These are phyloP conservation scores for Sardina pilchardus DNA, from an alignment of 2,113 vertebrate species.

Conservation along the genomic window DNA sequence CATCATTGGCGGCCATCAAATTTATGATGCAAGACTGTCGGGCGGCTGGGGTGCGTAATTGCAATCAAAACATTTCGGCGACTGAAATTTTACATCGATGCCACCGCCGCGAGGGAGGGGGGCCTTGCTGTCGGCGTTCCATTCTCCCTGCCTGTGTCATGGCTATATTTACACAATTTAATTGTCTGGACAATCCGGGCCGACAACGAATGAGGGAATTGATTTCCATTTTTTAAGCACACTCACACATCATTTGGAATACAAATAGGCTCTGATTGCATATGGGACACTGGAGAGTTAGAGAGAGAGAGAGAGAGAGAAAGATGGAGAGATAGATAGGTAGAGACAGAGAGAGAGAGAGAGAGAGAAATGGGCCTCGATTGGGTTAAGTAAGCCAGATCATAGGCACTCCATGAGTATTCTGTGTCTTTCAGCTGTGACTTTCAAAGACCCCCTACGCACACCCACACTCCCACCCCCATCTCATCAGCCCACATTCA, in stretches of 20 bases:
- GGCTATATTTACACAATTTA: slow-evolving; percentile 29
- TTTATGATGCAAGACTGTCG: slow-evolving; percentile 19
- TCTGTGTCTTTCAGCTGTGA: background rate
- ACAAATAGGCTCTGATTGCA: background rate
- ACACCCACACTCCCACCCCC: too few species aligned
- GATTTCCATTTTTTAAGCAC: background rate
- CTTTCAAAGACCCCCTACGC: too few species aligned
- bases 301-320: background rate
- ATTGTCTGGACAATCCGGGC: background rate
- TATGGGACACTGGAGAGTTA: background rate
- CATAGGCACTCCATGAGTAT: background rate
- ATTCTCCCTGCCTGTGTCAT: background rate
- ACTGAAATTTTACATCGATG: background rate
- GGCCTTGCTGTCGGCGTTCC: background rate
- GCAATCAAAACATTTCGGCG: background rate
- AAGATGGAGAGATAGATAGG: background rate
- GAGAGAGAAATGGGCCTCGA: background rate
- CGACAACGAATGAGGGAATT: background rate
- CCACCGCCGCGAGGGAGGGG: background rate
- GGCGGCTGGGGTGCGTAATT: background rate
- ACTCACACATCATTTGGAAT: background rate
- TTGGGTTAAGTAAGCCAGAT: background rate
- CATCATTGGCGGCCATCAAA: background rate
- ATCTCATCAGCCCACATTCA: background rate
- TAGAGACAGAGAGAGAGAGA: background rate